A percentile compares a stretch with the other conserved stretches of the same genome.
Conservation (phyloP, 2,113 vertebrate species). For the Ursus arctos region DNA sequence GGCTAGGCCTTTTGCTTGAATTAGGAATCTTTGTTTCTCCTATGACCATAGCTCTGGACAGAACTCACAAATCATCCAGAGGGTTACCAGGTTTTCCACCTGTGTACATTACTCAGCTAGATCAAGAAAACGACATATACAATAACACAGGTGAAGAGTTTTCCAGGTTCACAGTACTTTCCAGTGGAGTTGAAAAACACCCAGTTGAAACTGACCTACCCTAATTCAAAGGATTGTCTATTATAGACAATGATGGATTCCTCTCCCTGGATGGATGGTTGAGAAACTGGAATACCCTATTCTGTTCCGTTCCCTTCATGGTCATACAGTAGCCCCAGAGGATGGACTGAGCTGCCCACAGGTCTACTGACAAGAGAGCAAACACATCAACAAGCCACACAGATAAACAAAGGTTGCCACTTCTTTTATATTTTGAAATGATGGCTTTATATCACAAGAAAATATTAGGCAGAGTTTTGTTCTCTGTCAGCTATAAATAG, state of each 20-base stretch:
- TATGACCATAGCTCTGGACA: not conserved
- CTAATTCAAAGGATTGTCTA: not conserved
- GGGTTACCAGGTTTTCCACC: not conserved
- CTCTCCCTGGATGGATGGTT: not conserved
- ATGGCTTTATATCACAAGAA: conserved; percentile 1
- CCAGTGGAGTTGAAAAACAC: not conserved
- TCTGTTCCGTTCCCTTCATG: not conserved
- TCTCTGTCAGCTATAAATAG: conserved; percentile 54
- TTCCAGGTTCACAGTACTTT: not conserved
- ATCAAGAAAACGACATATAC: not conserved
- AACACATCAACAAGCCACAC: not conserved
- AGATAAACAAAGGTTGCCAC: not conserved
- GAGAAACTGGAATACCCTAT: not conserved
- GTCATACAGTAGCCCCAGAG: not conserved
- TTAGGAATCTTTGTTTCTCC: not conserved
- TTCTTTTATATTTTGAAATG: conserved; percentile 4
- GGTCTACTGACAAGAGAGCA: not conserved
- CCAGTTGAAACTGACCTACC: not conserved
- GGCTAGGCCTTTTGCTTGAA: not conserved
- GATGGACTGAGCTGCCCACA: not conserved
- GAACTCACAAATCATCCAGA: not conserved
- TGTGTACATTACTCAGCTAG: not conserved
- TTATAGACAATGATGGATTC: not conserved
- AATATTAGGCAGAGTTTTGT: conserved; percentile 43
- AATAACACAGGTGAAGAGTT: not conserved